Evolutionary conservation across 2,113 vertebrate genomes (phyloP).

Genomic region (Ophiodon elongatus): DNA sequence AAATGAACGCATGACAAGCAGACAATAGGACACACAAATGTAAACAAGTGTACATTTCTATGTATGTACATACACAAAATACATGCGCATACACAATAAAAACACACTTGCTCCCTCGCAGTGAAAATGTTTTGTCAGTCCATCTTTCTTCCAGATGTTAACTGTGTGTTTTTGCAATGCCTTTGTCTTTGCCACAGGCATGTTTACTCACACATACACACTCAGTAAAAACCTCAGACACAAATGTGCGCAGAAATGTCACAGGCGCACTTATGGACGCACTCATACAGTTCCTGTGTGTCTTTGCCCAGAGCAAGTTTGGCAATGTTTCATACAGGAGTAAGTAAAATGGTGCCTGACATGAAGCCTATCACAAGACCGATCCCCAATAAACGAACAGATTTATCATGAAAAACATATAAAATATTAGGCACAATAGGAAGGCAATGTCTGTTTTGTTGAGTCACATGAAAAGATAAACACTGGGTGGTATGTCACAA

Average conservation of each 20-base stretch:
- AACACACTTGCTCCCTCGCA: conserved; percentile 41
- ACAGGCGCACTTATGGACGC: conserved; percentile 19
- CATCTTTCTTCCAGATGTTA: conserved; percentile 46
- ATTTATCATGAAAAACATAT: neutral
- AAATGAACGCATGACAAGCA: conserved; percentile 45
- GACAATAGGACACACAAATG: conserved; percentile 21
- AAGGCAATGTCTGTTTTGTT: neutral
- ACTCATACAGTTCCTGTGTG: conserved; percentile 31
- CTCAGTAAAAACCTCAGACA: conserved; percentile 40
- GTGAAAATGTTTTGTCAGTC: conserved; percentile 37
- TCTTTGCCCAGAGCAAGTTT: conserved; percentile 57
- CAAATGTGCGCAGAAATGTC: conserved; percentile 34
- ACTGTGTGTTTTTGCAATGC: conserved; percentile 49
- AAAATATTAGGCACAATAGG: neutral
- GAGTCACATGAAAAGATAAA: neutral
- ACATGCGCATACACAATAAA: neutral
- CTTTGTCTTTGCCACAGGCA: conserved; percentile 63
- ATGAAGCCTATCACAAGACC: conserved; percentile 16
- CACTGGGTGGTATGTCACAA: neutral
- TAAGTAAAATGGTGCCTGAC: conserved; percentile 35
- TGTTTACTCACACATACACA: conserved; percentile 56
- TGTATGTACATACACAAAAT: conserved; percentile 11
- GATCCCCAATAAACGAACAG: neutral
- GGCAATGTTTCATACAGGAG: conserved; percentile 30
- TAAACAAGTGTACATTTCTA: conserved; percentile 18